phyloP scores from a whole-genome alignment of 92 coral and sea anemone species.

The Parazoanthus atlanticus region DNA sequence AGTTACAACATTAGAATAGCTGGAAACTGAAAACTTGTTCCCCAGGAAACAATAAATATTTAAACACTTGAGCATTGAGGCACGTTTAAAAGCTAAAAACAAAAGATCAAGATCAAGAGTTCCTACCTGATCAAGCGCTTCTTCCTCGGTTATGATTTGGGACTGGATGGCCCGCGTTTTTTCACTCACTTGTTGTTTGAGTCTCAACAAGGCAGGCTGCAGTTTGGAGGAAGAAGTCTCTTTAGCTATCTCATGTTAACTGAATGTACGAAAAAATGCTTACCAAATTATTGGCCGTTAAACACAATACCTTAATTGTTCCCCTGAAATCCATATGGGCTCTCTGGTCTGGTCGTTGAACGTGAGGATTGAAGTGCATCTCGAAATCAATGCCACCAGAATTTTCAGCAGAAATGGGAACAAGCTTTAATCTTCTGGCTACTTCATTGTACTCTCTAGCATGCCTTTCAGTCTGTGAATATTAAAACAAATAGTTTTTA shows the following conservation, averaged over 20 bases:
- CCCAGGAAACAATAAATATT: too few relatives aligned
- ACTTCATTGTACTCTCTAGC: constrained; percentile 83
- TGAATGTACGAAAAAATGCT: neutral
- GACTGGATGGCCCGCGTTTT: constrained; percentile 73
- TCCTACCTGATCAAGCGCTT: constrained; percentile 84
- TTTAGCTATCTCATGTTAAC: neutral
- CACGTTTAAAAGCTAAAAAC: neutral
- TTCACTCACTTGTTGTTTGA: constrained; percentile 80
- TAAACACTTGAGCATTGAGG: too few relatives aligned
- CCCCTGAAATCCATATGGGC: constrained; percentile 66
- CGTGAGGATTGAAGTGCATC: constrained; percentile 83
- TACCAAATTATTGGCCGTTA: neutral
- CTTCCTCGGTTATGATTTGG: constrained; percentile 83
- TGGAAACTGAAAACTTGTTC: too few relatives aligned
- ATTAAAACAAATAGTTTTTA: neutral
- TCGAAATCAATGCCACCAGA: constrained; percentile 94
- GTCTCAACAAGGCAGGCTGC: constrained; percentile 58
- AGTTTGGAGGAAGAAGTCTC: constrained; percentile 1
- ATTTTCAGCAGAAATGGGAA: constrained; percentile 87
- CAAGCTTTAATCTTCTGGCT: constrained; percentile 85
- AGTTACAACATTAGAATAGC: too few relatives aligned
- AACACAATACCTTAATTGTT: constrained; percentile 65
- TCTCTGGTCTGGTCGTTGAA: constrained; percentile 65
- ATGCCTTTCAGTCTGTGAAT: constrained; percentile 72
- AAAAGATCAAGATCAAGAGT: neutral